phyloP scores from a whole-genome alignment of 2,888 invertebrate species.

The Liposcelis brunnea region DNA sequence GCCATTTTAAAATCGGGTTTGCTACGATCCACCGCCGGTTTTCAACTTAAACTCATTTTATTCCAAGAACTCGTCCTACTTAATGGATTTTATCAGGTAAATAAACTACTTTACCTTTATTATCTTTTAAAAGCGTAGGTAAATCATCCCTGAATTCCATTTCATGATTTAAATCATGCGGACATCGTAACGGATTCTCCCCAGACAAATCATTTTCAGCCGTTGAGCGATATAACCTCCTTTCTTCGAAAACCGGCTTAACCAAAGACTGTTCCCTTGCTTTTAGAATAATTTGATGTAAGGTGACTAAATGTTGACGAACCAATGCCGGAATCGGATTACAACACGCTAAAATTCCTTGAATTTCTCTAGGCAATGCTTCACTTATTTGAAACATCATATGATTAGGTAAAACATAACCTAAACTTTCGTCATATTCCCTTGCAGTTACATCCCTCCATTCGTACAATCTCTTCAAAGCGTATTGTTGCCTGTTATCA shows the following conservation, averaged over 20 bases:
- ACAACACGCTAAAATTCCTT: conserved; percentile 85
- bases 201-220: conserved; percentile 24
- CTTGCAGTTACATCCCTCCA: conserved; percentile 83
- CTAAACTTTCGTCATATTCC: conserved; percentile 76
- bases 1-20: no score
- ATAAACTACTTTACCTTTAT: neutral
- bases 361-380: conserved; percentile 72
- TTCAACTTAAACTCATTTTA: no score
- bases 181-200: conserved; percentile 38
- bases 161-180: conserved; percentile 38
- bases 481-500: conserved; percentile 68
- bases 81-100: no score
- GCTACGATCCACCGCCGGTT: no score
- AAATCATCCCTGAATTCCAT: conserved; percentile 37
- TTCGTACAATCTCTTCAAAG: conserved; percentile 57
- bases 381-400: conserved; percentile 86
- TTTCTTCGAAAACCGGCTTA: conserved; percentile 32
- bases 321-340: conserved; percentile 77
- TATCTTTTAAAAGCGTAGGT: conserved; percentile 28
- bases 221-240: conserved; percentile 22
- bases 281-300: conserved; percentile 48
- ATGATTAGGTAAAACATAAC: conserved; percentile 89
- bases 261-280: conserved; percentile 51
- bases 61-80: no score
- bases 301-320: conserved; percentile 34